Conservation (phyloP, 1,140 invertebrate species). For the Lordiphosa stackelbergi region DNA sequence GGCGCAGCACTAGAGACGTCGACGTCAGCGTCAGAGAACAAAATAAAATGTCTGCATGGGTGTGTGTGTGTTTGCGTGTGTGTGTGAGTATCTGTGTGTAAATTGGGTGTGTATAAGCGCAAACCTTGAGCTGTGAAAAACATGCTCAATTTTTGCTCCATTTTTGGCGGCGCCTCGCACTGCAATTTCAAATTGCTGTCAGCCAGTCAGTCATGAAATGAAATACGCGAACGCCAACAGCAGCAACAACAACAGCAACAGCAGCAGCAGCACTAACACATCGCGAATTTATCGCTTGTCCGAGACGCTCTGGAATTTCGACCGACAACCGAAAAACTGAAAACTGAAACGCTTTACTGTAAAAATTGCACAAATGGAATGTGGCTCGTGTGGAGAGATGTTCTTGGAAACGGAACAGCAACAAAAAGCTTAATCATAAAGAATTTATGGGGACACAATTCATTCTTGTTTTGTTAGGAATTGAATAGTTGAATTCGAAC, state of each 20-base stretch:
- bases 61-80: constrained; percentile 20
- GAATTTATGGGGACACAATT: too few relatives aligned
- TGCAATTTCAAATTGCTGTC: constrained; percentile 72
- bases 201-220: constrained; percentile 70
- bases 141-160: constrained; percentile 43
- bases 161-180: constrained; percentile 50
- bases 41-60: constrained; percentile 67
- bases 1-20: constrained; percentile 41
- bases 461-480: too few relatives aligned
- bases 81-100: constrained; percentile 3
- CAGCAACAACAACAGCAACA: constrained; percentile 18
- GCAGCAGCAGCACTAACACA: constrained; percentile 13
- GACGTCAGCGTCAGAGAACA: constrained; percentile 10
- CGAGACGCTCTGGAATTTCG: constrained; percentile 48
- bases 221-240: constrained; percentile 45
- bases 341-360: constrained; percentile 32
- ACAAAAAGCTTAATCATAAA: too few relatives aligned
- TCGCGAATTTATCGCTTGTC: constrained; percentile 66
- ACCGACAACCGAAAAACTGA: constrained; percentile 16
- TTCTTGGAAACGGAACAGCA: too few relatives aligned
- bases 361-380: too few relatives aligned
- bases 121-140: constrained; percentile 66
- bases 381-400: too few relatives aligned
- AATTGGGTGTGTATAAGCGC: constrained; percentile 21
- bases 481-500: too few relatives aligned